Percentiles rank a stretch among this genome's conserved stretches.
phyloP scores from a whole-genome alignment of 2,113 vertebrate genomes.

The Melospiza melodia region DNA sequence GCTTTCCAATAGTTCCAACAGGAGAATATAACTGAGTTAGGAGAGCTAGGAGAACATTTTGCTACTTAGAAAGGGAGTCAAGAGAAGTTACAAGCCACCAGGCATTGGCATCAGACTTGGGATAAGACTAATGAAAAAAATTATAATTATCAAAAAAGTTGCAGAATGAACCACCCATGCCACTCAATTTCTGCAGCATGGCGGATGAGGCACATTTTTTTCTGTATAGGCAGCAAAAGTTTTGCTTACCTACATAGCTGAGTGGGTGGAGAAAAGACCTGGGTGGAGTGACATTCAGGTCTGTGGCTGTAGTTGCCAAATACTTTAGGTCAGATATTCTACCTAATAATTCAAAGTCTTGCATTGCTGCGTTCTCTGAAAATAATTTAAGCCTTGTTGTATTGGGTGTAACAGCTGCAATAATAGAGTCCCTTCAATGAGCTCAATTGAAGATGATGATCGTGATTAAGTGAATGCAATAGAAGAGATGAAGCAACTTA shows the following conservation, averaged over 20 bases:
- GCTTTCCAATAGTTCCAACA: neutral
- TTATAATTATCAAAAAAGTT: neutral
- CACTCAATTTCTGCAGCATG: neutral
- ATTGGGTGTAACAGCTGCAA: conserved; percentile 39
- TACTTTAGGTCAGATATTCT: neutral
- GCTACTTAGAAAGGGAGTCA: neutral
- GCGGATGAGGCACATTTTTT: neutral
- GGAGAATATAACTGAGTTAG: neutral
- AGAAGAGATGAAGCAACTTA: neutral
- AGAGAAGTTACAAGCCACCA: neutral
- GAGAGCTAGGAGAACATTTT: neutral
- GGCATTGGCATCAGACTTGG: neutral
- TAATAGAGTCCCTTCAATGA: conserved; percentile 36
- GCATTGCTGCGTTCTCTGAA: neutral
- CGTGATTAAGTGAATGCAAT: neutral
- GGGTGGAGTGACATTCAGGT: neutral
- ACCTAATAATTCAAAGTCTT: conserved; percentile 28
- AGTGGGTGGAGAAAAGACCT: neutral
- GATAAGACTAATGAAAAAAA: neutral
- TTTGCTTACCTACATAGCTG: neutral
- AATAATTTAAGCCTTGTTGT: conserved; percentile 31
- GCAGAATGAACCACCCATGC: neutral
- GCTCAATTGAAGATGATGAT: conserved; percentile 48
- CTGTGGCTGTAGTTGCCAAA: neutral
- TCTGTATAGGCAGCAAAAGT: neutral